Percentiles rank a stretch among this genome's conserved stretches.
These are phyloP conservation scores for Habroteleia sp. DNA, from an alignment of 2,888 invertebrate species.

Conservation along the genomic window DNA sequence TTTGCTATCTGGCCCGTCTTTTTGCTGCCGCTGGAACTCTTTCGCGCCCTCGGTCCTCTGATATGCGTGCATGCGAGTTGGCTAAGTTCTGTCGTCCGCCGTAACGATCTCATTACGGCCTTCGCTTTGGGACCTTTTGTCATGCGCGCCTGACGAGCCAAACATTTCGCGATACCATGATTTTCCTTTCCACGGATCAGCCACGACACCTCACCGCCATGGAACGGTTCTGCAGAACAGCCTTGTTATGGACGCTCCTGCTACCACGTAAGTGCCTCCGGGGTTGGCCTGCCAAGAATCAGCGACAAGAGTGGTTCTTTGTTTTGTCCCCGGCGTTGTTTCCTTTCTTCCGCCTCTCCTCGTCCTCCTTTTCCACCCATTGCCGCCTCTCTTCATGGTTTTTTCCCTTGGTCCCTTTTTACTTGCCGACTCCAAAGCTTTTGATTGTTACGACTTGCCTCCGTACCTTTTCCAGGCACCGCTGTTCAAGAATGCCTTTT, in stretches of 20 bases:
- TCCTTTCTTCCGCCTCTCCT: not conserved
- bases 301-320: not conserved
- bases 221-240: constrained; percentile 42
- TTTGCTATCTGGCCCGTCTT: too few species aligned
- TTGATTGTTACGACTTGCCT: constrained; percentile 19
- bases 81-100: constrained; percentile 9
- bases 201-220: constrained; percentile 22
- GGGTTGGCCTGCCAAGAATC: not conserved
- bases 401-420: not conserved
- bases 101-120: constrained; percentile 43
- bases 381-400: not conserved
- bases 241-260: constrained; percentile 38
- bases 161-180: constrained; percentile 28
- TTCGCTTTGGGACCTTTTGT: constrained; percentile 31
- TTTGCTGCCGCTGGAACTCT: not conserved
- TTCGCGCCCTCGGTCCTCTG: not conserved
- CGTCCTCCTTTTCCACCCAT: not conserved
- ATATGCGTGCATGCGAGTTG: constrained; percentile 6
- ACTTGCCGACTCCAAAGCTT: not conserved
- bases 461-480: not conserved
- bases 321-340: constrained; percentile 5
- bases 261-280: constrained; percentile 47
- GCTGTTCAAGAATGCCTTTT: constrained; percentile 1
- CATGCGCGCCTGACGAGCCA: constrained; percentile 51
- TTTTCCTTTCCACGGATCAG: constrained; percentile 23